These are phyloP conservation scores for Graphium colonna DNA, from an alignment of 2,888 invertebrate species.

Conservation along the genomic window DNA sequence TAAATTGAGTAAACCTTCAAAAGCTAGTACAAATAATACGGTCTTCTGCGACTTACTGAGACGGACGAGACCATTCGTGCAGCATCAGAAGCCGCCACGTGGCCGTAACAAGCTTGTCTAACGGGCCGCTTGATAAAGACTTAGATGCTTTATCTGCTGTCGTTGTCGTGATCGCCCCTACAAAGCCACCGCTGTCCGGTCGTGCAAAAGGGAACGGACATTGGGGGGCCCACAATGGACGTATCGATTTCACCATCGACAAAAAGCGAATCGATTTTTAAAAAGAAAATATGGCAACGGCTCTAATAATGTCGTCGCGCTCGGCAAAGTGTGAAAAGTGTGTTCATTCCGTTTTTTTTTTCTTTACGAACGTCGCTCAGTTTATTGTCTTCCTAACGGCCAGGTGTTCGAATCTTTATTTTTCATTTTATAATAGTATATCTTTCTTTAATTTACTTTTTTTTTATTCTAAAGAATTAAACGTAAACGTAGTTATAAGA, in stretches of 20 bases:
- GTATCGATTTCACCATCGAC: conserved; percentile 41
- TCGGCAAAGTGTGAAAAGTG: conserved; percentile 3
- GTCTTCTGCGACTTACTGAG: background rate
- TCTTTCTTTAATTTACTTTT: too few relatives aligned
- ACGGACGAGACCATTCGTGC: conserved; percentile 21
- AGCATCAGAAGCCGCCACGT: conserved; percentile 15
- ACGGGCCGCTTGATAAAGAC: conserved; percentile 9
- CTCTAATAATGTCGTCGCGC: conserved; percentile 20
- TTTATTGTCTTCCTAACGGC: conserved; percentile 5
- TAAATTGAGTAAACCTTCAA: background rate
- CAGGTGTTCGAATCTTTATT: background rate
- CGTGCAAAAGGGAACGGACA: conserved; percentile 13
- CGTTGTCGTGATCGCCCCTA: conserved; percentile 15
- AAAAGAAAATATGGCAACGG: conserved; percentile 11
- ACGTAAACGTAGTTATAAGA: background rate
- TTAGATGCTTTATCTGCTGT: conserved; percentile 16
- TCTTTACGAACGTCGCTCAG: background rate
- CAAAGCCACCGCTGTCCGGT: conserved; percentile 13
- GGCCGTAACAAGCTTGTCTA: too few relatives aligned
- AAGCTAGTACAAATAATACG: background rate
- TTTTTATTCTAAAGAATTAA: background rate
- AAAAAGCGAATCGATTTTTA: conserved; percentile 48
- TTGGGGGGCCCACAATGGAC: conserved; percentile 17
- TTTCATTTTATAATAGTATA: too few relatives aligned
- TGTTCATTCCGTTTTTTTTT: background rate